These are phyloP conservation scores for Papilio demoleus DNA, from an alignment of 2,888 invertebrate genomes.

Conservation along the genomic window DNA sequence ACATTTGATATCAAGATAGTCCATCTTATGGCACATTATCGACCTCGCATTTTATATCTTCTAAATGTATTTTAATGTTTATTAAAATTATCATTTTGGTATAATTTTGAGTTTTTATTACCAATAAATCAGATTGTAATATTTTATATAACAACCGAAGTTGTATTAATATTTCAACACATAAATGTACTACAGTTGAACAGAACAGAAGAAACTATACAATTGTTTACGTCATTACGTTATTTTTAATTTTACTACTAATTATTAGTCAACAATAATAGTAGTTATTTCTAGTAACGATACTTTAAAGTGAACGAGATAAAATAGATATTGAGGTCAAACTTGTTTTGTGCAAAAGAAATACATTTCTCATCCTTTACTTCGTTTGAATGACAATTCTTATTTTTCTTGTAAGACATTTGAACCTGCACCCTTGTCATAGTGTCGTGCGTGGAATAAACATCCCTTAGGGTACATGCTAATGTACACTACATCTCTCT, in stretches of 20 bases:
- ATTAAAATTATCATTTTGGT: neutral
- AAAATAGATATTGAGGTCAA: too few species aligned
- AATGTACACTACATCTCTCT: neutral
- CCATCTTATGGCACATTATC: slow-evolving; percentile 10
- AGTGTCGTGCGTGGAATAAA: slow-evolving; percentile 35
- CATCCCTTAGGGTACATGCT: slow-evolving; percentile 18
- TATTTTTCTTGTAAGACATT: neutral
- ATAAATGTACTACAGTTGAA: too few species aligned
- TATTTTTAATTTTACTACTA: too few species aligned
- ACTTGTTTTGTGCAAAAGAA: too few species aligned
- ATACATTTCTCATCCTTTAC: neutral
- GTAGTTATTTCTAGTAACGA: too few species aligned
- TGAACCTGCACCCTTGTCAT: slow-evolving; percentile 34
- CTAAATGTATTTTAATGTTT: slow-evolving; percentile 9
- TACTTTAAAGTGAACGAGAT: too few species aligned
- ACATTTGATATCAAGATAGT: slow-evolving; percentile 7
- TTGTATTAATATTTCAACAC: too few species aligned
- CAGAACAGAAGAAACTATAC: too few species aligned
- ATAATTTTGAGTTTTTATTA: neutral
- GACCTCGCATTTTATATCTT: slow-evolving; percentile 23
- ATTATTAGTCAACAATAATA: too few species aligned
- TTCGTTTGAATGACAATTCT: neutral
- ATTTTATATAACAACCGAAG: too few species aligned
- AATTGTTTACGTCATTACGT: too few species aligned
- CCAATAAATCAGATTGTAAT: neutral